Evolutionary conservation across 2,888 invertebrate genomes (phyloP).

Genomic region (Agonopterix subpropinquella): DNA sequence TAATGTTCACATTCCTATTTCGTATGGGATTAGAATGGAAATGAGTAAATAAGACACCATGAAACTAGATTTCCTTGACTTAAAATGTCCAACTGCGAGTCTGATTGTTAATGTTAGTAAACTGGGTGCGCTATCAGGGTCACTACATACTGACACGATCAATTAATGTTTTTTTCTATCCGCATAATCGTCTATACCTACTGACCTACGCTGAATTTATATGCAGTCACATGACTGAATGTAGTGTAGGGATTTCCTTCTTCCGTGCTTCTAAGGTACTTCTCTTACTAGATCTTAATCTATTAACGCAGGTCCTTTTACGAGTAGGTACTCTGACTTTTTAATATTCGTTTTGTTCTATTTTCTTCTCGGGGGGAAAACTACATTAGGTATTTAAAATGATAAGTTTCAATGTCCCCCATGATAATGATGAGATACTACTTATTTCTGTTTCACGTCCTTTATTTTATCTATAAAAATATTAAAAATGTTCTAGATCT

Average conservation of each 20-base stretch:
- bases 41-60: slow-evolving; percentile 38
- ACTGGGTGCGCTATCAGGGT: slow-evolving; percentile 36
- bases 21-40: slow-evolving; percentile 50
- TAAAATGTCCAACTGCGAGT: slow-evolving; percentile 28
- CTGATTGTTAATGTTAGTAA: slow-evolving; percentile 46
- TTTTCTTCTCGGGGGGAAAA: too few species aligned
- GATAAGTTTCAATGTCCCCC: too few species aligned
- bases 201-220: slow-evolving; percentile 1
- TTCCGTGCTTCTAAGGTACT: background rate
- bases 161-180: slow-evolving; percentile 1
- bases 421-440: too few species aligned
- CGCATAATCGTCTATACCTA: background rate
- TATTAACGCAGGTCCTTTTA: too few species aligned
- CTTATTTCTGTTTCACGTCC: too few species aligned
- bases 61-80: slow-evolving; percentile 60
- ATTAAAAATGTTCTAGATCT: too few species aligned
- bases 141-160: slow-evolving; percentile 18
- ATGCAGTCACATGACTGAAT: slow-evolving; percentile 5
- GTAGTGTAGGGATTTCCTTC: slow-evolving; percentile 3
- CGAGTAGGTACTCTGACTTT: too few species aligned
- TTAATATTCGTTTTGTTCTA: too few species aligned
- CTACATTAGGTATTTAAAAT: too few species aligned
- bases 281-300: too few species aligned
- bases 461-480: too few species aligned
- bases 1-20: slow-evolving; percentile 26